Conservation (phyloP, 2,113 vertebrate species). For the Fregata magnificens region DNA sequence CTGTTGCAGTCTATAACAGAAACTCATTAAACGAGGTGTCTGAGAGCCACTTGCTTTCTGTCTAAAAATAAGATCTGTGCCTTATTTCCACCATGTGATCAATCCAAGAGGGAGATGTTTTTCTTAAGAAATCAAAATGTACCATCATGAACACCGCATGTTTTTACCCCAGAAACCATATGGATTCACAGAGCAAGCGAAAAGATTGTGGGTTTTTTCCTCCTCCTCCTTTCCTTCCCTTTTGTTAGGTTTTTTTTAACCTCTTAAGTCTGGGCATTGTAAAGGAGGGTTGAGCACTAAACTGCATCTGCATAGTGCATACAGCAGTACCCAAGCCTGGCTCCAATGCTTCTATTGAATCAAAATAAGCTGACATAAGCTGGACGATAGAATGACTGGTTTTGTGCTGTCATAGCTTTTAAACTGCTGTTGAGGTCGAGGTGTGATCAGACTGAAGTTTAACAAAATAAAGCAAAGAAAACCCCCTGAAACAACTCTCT, state of each 20-base stretch:
- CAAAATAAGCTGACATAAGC: constrained; percentile 22
- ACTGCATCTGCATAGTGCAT: background rate
- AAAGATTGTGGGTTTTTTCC: background rate
- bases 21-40: background rate
- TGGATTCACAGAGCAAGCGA: background rate
- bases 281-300: background rate
- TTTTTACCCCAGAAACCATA: background rate
- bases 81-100: background rate
- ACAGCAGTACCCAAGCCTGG: background rate
- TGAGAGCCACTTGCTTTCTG: background rate
- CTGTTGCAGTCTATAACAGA: background rate
- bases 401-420: background rate
- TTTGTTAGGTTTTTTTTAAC: background rate
- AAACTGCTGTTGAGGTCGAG: background rate
- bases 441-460: background rate
- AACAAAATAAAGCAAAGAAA: background rate
- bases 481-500: background rate
- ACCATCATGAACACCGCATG: background rate
- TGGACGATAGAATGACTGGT: background rate
- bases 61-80: background rate
- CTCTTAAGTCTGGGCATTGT: background rate
- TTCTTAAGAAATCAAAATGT: background rate
- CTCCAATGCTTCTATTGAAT: background rate
- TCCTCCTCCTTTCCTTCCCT: fast-evolving
- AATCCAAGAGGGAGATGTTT: background rate